phyloP scores from a whole-genome alignment of 2,797 vertebrate genomes.

The Mionectes olivaceus region DNA sequence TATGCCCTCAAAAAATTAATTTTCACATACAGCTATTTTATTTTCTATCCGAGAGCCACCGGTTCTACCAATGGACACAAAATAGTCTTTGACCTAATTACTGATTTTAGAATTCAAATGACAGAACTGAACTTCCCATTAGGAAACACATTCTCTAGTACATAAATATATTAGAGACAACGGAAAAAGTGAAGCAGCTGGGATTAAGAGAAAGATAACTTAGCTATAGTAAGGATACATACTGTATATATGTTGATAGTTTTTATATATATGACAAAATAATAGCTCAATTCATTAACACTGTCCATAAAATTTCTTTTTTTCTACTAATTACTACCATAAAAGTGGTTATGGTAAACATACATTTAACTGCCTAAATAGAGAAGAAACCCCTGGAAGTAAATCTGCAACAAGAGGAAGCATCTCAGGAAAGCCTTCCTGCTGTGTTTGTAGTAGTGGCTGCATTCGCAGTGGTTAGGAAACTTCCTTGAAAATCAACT shows the following conservation, averaged over 20 bases:
- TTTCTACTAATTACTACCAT: neutral
- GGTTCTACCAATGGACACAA: neutral
- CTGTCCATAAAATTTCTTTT: neutral
- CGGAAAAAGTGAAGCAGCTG: neutral
- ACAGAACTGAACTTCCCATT: neutral
- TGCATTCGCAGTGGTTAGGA: neutral
- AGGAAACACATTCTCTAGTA: neutral
- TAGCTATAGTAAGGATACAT: neutral
- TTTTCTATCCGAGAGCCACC: neutral
- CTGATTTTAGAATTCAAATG: neutral
- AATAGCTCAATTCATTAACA: neutral
- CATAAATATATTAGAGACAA: neutral
- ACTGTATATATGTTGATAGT: neutral
- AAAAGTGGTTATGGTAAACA: neutral
- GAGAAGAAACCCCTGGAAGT: neutral
- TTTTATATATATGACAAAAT: neutral
- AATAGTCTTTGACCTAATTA: neutral
- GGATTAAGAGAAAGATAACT: neutral
- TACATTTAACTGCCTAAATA: neutral
- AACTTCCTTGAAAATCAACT: neutral
- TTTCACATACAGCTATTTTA: neutral
- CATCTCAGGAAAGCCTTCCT: neutral
- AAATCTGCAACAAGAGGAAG: neutral
- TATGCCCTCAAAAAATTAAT: neutral
- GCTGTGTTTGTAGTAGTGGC: accelerated